Evolutionary conservation across 1,140 invertebrate genomes (phyloP).

Genomic region (Nebria ingens): DNA sequence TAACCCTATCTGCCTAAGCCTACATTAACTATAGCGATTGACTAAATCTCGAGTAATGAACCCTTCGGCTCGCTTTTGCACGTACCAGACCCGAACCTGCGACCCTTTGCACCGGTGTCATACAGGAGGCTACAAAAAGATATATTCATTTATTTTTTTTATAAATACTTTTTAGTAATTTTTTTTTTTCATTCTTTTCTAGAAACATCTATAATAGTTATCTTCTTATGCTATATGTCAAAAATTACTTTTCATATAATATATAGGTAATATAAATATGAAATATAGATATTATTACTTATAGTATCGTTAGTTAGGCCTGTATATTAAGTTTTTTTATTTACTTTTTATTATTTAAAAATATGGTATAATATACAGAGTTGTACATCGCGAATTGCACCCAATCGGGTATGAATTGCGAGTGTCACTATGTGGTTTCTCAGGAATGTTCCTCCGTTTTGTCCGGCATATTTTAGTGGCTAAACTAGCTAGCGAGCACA

Average conservation of each 20-base stretch:
- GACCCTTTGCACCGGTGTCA: slow-evolving; percentile 31
- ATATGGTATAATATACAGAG: slow-evolving; percentile 37
- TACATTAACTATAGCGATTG: too few species aligned
- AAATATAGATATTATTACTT: slow-evolving; percentile 34
- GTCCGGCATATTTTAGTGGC: too few species aligned
- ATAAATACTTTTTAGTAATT: slow-evolving; percentile 28
- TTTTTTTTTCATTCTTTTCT: slow-evolving; percentile 28
- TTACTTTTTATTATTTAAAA: too few species aligned
- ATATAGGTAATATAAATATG: too few species aligned
- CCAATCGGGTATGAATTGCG: background rate
- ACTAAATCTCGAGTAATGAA: background rate
- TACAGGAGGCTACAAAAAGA: slow-evolving; percentile 35
- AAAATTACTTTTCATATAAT: slow-evolving; percentile 28
- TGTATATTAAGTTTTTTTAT: slow-evolving; percentile 37
- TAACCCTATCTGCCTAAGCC: too few species aligned
- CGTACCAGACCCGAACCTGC: slow-evolving; percentile 28
- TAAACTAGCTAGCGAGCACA: too few species aligned
- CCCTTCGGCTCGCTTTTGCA: background rate
- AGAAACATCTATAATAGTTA: slow-evolving; percentile 32
- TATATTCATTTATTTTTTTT: slow-evolving; percentile 27
- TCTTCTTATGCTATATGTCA: slow-evolving; percentile 27
- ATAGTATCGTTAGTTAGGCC: slow-evolving; percentile 34
- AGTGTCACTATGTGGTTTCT: background rate
- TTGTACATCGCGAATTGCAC: slow-evolving; percentile 3
- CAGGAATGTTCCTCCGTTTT: background rate